Evolutionary conservation across 2,888 invertebrate species (phyloP), one percentile per base, ranked within the genome.

Genomic region (Drosophila diplacantha): DNA sequence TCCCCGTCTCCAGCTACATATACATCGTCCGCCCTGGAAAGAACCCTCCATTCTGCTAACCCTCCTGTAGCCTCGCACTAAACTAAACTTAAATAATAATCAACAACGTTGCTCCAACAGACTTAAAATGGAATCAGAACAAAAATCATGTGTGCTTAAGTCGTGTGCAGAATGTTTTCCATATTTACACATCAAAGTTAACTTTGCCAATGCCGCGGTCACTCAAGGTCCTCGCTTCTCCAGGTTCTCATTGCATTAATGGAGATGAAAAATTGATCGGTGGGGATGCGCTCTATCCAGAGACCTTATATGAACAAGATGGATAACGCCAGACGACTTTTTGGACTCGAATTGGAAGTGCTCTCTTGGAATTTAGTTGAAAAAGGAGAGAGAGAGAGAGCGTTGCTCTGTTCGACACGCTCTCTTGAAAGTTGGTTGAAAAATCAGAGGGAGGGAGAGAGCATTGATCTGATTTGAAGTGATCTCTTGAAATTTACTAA

Each of bases 21-120:
- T 63, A 62, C 63, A 62, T 52, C 41, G 50, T 56, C 47, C 60
- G 43, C 41, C 58, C 31, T 59, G 58, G 58, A 59, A 58, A 59
- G 58, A 59, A 59, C 56, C 18, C 18, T 31, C 50, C 44, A 31
- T 46, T 44, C 24, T 26, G 41, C 41, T 26, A 41, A 41, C 41
- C 24, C 24, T 26, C 41, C 41, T 83, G 83, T 85, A 86, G 87
- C 87, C 87, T 87, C 87, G 73, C 82, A 86, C 84, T 86, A 86
- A 82, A 87, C 81, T 87, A 86, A 85, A 87, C 87, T 87, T 87
- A 87, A 85, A 85, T 83, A 87, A 87, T 87, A 87, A 87, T 87
- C 87, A 87, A 87, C 87, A 87, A 87, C 84, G 71, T 77, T 71
- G 80, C 67, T 81, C 69, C 79, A 79, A 78, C 83, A 82, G 81